Percentiles rank a stretch among this genome's conserved stretches.
Evolutionary conservation across 2,797 vertebrate species (phyloP).

Genomic region (Rhodeus uyekii): DNA sequence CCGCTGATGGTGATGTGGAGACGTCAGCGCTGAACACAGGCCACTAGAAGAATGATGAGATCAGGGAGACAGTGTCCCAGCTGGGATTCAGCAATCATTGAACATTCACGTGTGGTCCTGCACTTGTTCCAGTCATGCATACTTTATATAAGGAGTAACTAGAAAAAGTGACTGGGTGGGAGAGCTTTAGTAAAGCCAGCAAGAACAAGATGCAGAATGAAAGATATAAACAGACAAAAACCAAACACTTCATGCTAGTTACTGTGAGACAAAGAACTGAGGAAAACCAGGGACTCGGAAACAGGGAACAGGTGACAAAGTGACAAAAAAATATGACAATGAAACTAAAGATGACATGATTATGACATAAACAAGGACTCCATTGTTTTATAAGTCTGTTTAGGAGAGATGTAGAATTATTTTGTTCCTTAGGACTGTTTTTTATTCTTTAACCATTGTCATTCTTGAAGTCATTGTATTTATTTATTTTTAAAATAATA

Average conservation of each 20-base stretch:
- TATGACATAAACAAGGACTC: no score
- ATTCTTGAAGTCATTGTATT: no score
- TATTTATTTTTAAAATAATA: no score
- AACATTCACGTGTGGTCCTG: constrained; percentile 27
- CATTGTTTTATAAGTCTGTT: not conserved
- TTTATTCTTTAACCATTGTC: not conserved
- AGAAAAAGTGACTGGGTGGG: no score
- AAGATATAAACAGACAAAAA: not conserved
- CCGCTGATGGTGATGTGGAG: constrained; percentile 20
- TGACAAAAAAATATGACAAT: no score
- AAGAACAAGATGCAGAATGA: not conserved
- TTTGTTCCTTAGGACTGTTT: not conserved
- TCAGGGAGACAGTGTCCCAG: constrained; percentile 6
- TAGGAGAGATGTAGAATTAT: not conserved
- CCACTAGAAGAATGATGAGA: not conserved
- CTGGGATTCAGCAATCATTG: not conserved
- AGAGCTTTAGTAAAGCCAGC: not conserved
- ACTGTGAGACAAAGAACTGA: not conserved
- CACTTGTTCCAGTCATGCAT: constrained; percentile 2
- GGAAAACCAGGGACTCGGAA: not conserved
- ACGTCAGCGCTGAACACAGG: constrained; percentile 2
- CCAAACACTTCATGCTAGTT: not conserved
- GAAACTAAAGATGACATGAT: no score
- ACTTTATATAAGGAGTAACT: no score
- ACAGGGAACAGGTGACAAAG: not conserved